Base-by-base conservation (phyloP, 2,888 invertebrate genomes). In the Fabriciana adippe region DNA sequence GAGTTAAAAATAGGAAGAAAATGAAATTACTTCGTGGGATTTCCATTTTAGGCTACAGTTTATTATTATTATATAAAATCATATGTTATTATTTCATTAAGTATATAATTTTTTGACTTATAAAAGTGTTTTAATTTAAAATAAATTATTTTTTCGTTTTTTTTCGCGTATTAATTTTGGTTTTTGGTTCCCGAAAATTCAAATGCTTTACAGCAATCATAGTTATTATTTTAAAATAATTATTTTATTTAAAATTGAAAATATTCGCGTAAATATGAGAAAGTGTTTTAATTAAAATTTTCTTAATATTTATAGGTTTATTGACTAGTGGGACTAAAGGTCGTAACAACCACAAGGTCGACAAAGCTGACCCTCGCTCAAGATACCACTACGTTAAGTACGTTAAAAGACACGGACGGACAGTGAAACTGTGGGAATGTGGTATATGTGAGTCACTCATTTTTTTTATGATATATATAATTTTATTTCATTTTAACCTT, bases 391-490 rank as follows among this genome's bases (percentile, higher is more conserved):
- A 93, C 76, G 94, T 96, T 1, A 95, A 95, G 78, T 95, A 95
- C 75, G 93, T 95, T 54, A 93, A 95, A 75, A 90, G 94, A 59
- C 94, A 95, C 72, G 96, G 95, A 1, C 94, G 95, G 66, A 94
- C 94, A 6, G 89, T 94, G 48, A 96, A 95, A 80, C 91, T 95
- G 3, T 96, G 95, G 95, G 95, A 96, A 78, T 96, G 96, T 78
- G 95, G 95, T 6, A 95, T 95, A 74, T 96, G 96, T 95, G 81
- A 94, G 95, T 93, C 11, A 41, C 35, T 41, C n/a, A 35, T 6
- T 11, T 41, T 41, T 11, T 41, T 41, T 11, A 35, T 35, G 0
- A 41, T 11, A 41, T 41, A 35, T 13, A 18, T 21, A 14, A 21
- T 21, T 53, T 53, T 53, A 14, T 4, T 26, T 54, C 2, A 11